A percentile compares a stretch with the other conserved stretches of the same genome.
phyloP scores from a whole-genome alignment of 2,797 vertebrate genomes.

The Pangasius larnaudii region DNA sequence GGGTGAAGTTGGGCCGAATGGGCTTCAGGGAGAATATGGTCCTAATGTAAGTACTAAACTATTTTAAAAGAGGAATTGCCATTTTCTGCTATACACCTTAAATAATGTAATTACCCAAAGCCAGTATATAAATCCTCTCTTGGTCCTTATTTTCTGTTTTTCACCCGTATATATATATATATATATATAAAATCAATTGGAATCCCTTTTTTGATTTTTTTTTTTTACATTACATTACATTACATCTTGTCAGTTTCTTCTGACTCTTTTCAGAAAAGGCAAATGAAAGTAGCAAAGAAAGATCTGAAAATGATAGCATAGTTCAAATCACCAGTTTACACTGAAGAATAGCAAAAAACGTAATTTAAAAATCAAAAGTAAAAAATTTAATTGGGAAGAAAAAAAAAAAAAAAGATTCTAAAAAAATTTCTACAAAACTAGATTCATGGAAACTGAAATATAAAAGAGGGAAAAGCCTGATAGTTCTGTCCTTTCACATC shows the following conservation, averaged over 20 bases:
- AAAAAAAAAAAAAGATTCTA: not conserved
- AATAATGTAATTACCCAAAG: not conserved
- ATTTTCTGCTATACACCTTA: not conserved
- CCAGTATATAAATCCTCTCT: not conserved
- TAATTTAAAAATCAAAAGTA: not conserved
- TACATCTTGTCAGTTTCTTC: too few relatives aligned
- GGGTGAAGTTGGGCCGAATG: slow-evolving; percentile 44
- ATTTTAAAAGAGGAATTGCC: not conserved
- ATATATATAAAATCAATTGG: not conserved
- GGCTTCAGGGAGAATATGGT: slow-evolving; percentile 39
- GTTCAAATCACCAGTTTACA: not conserved
- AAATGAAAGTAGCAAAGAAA: not conserved
- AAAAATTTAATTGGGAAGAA: not conserved
- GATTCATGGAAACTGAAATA: not conserved
- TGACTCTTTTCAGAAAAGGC: not conserved
- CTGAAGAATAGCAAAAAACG: not conserved
- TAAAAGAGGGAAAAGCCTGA: too few relatives aligned
- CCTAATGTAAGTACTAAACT: slow-evolving; percentile 17
- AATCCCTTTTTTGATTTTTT: not conserved
- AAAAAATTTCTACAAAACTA: not conserved
- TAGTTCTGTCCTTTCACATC: not conserved
- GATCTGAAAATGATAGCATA: not conserved
- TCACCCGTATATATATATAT: too few relatives aligned
- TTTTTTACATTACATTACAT: too few relatives aligned
- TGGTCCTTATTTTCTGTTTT: not conserved